These are phyloP conservation scores for Tortrix viridana DNA, from an alignment of 2,888 invertebrate genomes.

Conservation along the genomic window DNA sequence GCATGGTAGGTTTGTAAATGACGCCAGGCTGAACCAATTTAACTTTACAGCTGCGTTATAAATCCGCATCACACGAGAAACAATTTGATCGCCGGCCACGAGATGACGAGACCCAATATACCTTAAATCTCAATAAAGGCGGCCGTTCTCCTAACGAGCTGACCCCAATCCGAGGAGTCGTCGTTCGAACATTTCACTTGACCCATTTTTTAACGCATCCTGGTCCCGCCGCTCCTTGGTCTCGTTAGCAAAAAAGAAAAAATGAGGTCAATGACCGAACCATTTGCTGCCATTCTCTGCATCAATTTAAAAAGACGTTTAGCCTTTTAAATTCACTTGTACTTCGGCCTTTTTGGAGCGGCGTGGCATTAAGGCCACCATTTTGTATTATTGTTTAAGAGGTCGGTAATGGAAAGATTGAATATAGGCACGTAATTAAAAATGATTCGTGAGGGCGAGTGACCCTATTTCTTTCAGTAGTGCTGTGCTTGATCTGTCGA, in stretches of 20 bases:
- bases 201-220: constrained; percentile 67
- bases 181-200: constrained; percentile 59
- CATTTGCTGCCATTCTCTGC: constrained; percentile 37
- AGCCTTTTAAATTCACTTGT: neutral
- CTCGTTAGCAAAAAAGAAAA: constrained; percentile 55
- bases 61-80: no score
- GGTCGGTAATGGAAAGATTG: constrained; percentile 73
- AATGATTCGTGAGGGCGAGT: constrained; percentile 81
- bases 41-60: no score
- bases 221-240: constrained; percentile 52
- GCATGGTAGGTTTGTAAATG: no score
- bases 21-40: no score
- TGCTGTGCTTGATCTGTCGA: constrained; percentile 51
- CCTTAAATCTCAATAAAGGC: constrained; percentile 42
- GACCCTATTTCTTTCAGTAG: constrained; percentile 70
- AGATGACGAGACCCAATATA: neutral
- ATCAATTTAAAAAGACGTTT: constrained; percentile 1
- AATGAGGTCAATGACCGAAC: constrained; percentile 61
- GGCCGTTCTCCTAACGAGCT: constrained; percentile 52
- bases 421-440: constrained; percentile 79
- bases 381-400: constrained; percentile 62
- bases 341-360: neutral
- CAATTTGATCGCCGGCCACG: no score
- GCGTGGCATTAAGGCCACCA: constrained; percentile 41
- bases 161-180: constrained; percentile 64